Percentiles rank a stretch among this genome's conserved stretches.
These are phyloP conservation scores for Anisognathus igniventris DNA, from an alignment of 2,797 vertebrate genomes.

Conservation along the genomic window DNA sequence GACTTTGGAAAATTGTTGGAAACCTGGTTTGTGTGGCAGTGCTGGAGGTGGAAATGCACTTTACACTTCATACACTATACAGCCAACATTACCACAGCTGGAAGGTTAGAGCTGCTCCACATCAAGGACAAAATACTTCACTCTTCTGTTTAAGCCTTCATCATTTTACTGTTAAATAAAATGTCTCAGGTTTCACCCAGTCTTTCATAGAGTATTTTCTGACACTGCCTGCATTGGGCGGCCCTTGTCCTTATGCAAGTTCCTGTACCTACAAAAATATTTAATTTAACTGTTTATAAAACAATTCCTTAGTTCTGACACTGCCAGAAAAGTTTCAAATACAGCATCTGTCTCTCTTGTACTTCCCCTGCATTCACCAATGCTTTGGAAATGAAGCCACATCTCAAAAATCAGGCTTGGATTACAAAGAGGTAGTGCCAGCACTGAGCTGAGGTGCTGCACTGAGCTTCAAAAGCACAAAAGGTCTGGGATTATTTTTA, in stretches of 20 bases:
- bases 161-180: neutral
- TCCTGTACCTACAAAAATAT: neutral
- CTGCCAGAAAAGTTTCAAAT: neutral
- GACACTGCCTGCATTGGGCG: neutral
- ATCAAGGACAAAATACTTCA: neutral
- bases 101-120: neutral
- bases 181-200: neutral
- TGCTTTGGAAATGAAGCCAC: neutral
- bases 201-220: neutral
- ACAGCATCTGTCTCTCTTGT: neutral
- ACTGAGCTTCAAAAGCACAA: neutral
- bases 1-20: neutral
- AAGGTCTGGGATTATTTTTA: neutral
- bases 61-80: neutral
- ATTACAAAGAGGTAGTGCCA: neutral
- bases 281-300: neutral
- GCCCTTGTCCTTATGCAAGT: neutral
- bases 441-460: neutral
- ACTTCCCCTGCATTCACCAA: neutral
- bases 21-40: neutral
- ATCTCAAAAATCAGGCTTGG: neutral
- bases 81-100: neutral
- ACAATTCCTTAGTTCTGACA: neutral
- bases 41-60: neutral
- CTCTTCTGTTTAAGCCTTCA: neutral